Percentiles rank a stretch among this genome's conserved stretches.
Evolutionary conservation across 2,888 invertebrate species (phyloP).

Genomic region (Onchidella celtica): DNA sequence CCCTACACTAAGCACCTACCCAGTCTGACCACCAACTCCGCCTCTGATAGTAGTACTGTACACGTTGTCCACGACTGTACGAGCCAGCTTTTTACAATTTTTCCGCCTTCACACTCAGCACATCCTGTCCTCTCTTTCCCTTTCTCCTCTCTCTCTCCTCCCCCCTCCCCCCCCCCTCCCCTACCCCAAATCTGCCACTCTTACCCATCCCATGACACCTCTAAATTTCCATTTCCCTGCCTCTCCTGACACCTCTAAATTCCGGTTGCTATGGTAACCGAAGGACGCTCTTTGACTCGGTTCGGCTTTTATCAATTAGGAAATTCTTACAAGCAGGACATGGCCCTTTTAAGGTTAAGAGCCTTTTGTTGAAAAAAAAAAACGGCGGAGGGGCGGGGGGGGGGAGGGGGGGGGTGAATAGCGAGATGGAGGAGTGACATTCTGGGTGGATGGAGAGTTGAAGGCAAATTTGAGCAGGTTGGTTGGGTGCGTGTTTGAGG

Average conservation of each 20-base stretch:
- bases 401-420: background rate
- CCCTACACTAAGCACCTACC: too few species aligned
- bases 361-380: too few species aligned
- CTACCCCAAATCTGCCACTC: too few species aligned
- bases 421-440: background rate
- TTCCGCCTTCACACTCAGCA: background rate
- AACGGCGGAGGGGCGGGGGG: background rate
- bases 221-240: background rate
- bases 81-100: background rate
- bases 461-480: too few species aligned
- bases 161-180: background rate
- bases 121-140: background rate
- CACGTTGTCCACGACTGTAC: too few species aligned
- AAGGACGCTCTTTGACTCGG: background rate
- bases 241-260: background rate
- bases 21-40: too few species aligned
- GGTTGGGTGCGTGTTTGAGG: too few species aligned
- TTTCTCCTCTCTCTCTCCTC: background rate
- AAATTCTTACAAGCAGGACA: too few species aligned
- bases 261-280: constrained; percentile 4
- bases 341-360: too few species aligned
- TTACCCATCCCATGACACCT: background rate
- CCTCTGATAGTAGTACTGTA: too few species aligned
- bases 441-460: too few species aligned
- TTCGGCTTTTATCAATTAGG: background rate